Conservation (phyloP, 1,140 invertebrate genomes). For the Cydia fagiglandana region DNA sequence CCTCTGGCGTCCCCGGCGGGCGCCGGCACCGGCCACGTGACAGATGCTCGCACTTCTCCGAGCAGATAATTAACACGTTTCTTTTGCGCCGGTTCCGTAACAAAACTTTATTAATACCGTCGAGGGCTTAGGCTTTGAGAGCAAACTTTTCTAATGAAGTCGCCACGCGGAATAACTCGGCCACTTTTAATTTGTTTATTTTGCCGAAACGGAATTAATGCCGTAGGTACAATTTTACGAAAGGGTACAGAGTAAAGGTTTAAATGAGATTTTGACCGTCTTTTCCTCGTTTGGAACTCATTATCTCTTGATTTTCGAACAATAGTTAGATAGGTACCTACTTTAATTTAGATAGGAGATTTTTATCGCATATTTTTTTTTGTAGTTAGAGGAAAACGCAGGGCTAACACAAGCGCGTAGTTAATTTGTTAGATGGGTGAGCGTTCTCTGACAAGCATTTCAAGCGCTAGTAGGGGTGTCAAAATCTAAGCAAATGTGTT, state of each 20-base stretch:
- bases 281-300: slow-evolving; percentile 8
- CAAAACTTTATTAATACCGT: slow-evolving; percentile 78
- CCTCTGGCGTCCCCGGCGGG: slow-evolving; percentile 23
- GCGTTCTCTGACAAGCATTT: slow-evolving; percentile 62
- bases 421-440: slow-evolving; percentile 24
- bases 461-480: slow-evolving; percentile 69
- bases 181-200: slow-evolving; percentile 75
- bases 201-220: slow-evolving; percentile 54
- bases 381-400: neutral
- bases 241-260: slow-evolving; percentile 23
- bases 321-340: slow-evolving; percentile 44
- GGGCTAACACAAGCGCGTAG: neutral
- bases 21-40: slow-evolving; percentile 46
- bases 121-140: slow-evolving; percentile 71
- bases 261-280: slow-evolving; percentile 21
- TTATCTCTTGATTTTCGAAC: neutral
- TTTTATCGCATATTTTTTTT: neutral
- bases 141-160: slow-evolving; percentile 78
- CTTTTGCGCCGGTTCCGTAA: slow-evolving; percentile 62
- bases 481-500: slow-evolving; percentile 76
- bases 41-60: slow-evolving; percentile 55
- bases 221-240: slow-evolving; percentile 8
- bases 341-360: neutral
- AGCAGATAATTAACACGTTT: slow-evolving; percentile 75
- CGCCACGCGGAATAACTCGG: slow-evolving; percentile 68